phyloP scores from a whole-genome alignment of 2,113 vertebrate species.

The Trichomycterus rosablanca region DNA sequence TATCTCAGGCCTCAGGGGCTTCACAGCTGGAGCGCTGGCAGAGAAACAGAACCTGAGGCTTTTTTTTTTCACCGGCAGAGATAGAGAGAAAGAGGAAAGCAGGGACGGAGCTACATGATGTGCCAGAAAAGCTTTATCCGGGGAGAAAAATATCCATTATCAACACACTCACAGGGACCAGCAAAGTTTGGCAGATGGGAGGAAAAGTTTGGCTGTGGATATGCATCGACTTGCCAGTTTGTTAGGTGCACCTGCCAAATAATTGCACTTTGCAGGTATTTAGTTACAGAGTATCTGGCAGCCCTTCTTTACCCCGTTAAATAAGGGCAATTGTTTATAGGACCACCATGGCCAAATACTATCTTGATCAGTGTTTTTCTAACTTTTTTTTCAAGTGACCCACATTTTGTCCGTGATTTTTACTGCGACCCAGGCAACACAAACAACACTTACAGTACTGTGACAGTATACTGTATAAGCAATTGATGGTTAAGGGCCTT shows the following conservation, averaged over 20 bases:
- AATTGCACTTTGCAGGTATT: too few species aligned
- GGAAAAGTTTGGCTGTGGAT: not conserved
- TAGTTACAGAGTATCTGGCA: not conserved
- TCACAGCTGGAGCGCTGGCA: slow-evolving; percentile 37
- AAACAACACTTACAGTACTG: too few species aligned
- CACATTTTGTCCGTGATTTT: too few species aligned
- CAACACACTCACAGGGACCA: not conserved
- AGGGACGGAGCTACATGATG: not conserved
- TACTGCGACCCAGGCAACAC: too few species aligned
- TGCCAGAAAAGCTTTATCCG: not conserved
- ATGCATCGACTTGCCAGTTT: not conserved
- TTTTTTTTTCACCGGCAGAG: slow-evolving; percentile 9
- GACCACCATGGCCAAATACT: too few species aligned
- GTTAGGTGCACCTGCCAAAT: too few species aligned
- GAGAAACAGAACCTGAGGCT: slow-evolving; percentile 38
- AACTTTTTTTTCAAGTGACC: too few species aligned
- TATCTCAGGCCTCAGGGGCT: slow-evolving; percentile 24
- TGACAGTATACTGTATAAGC: too few species aligned
- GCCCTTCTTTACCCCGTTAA: too few species aligned
- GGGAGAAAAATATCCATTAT: not conserved
- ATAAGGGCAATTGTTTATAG: too few species aligned
- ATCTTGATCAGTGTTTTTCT: too few species aligned
- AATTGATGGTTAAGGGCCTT: too few species aligned
- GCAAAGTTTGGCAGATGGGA: not conserved
- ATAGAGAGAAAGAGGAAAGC: slow-evolving; percentile 11